A percentile compares a stretch with the other conserved stretches of the same genome.
Evolutionary conservation across 2,888 invertebrate genomes (phyloP).

Genomic region (Caenorhabditis sp.): DNA sequence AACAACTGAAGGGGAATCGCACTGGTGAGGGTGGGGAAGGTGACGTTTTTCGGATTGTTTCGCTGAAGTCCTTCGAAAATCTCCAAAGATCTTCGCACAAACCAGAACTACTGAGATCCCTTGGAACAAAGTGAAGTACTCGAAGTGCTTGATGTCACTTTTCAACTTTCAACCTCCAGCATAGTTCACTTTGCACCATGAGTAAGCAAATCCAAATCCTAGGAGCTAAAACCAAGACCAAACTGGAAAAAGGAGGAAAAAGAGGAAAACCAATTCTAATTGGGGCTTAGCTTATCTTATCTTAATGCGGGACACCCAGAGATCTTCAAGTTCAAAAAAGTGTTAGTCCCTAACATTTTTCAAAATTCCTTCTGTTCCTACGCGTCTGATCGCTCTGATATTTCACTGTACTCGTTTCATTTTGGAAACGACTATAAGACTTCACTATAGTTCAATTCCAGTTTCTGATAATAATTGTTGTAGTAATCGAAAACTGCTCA

Average conservation of each 20-base stretch:
- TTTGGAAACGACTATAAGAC: conserved; percentile 1
- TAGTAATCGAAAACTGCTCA: too few species aligned
- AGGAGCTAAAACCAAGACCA: background rate
- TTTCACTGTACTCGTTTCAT: background rate
- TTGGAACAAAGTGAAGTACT: background rate
- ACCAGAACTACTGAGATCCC: too few species aligned
- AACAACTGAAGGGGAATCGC: conserved; percentile 9
- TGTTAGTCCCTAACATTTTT: background rate
- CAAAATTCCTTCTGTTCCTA: background rate
- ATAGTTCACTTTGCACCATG: conserved; percentile 5
- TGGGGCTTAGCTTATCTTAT: conserved; percentile 23
- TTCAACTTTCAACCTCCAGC: background rate
- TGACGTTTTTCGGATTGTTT: conserved; percentile 40
- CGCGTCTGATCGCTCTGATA: conserved; percentile 21
- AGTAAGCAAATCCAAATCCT: conserved; percentile 5
- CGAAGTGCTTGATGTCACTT: conserved; percentile 30
- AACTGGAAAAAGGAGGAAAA: too few species aligned
- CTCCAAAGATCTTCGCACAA: conserved; percentile 19
- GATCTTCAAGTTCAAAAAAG: conserved; percentile 4
- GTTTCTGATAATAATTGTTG: background rate
- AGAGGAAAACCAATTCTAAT: too few species aligned
- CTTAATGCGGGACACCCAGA: too few species aligned
- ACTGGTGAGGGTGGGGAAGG: background rate
- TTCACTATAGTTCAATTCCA: conserved; percentile 11
- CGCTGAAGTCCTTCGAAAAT: conserved; percentile 18